These are phyloP conservation scores for Parazoanthus atlanticus DNA, from an alignment of 92 coral and sea anemone species.

Conservation along the genomic window DNA sequence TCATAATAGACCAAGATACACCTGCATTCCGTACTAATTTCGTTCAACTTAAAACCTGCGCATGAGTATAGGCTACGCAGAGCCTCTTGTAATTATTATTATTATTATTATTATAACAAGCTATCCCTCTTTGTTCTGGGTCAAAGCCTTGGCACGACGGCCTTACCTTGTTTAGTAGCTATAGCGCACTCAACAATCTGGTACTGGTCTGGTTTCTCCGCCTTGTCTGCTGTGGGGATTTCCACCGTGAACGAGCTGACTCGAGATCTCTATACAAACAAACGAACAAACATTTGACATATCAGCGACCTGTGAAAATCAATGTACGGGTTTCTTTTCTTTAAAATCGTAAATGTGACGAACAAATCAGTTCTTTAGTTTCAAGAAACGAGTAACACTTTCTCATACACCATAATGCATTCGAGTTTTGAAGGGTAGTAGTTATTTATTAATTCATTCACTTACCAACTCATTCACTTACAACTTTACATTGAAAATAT, in stretches of 20 bases:
- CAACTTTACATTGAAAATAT: no score
- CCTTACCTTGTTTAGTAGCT: conserved; percentile 78
- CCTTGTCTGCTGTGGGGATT: conserved; percentile 74
- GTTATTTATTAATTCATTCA: no score
- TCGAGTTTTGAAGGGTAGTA: no score
- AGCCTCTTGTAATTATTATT: neutral
- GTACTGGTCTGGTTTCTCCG: conserved; percentile 81
- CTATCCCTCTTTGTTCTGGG: neutral
- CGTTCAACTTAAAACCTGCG: no score
- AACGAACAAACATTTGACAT: neutral
- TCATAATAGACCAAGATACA: no score
- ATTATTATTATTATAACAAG: neutral
- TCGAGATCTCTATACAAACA: conserved; percentile 62
- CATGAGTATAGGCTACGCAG: no score
- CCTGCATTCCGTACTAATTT: no score
- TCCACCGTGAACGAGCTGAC: conserved; percentile 87
- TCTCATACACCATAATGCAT: no score
- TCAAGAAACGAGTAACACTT: neutral
- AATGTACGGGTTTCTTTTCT: no score
- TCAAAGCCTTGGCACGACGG: neutral
- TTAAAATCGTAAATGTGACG: neutral
- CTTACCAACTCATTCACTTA: no score
- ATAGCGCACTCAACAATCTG: conserved; percentile 90
- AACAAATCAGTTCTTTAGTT: neutral
- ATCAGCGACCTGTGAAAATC: no score